phyloP scores from a whole-genome alignment of 2,888 invertebrate species.

The Drosophila paracracens region DNA sequence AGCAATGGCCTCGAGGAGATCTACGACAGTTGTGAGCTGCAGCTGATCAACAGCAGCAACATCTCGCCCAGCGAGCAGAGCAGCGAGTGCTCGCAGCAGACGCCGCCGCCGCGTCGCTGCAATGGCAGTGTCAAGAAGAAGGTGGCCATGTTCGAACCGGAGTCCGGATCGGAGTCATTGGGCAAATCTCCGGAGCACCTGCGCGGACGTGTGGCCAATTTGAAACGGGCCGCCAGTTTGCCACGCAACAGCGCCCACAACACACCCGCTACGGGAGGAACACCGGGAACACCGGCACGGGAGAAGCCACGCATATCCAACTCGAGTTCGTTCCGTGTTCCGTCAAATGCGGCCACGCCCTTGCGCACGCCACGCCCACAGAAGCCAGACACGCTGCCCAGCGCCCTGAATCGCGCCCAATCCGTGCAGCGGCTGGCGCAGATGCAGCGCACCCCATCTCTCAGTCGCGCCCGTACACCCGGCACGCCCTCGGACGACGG shows the following conservation, averaged over 20 bases:
- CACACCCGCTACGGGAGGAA: conserved; percentile 68
- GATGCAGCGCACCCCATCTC: conserved; percentile 85
- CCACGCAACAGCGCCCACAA: conserved; percentile 81
- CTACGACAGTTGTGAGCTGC: conserved; percentile 79
- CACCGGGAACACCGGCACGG: conserved; percentile 85
- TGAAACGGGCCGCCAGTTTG: conserved; percentile 85
- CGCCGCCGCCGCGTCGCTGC: conserved; percentile 60
- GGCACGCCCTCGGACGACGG: conserved; percentile 89
- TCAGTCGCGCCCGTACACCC: conserved; percentile 87
- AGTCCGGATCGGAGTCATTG: conserved; percentile 23
- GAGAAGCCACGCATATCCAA: conserved; percentile 51
- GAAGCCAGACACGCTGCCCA: conserved; percentile 86
- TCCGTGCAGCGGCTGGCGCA: conserved; percentile 81
- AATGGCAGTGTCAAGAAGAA: conserved; percentile 86
- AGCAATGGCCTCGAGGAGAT: conserved; percentile 84
- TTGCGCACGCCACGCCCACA: conserved; percentile 82
- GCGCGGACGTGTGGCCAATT: conserved; percentile 85
- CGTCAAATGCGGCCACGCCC: conserved; percentile 61
- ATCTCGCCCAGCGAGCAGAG: conserved; percentile 88
- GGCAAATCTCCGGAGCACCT: conserved; percentile 68
- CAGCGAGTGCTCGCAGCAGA: conserved; percentile 89
- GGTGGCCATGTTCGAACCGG: conserved; percentile 86
- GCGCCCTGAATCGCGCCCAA: conserved; percentile 84
- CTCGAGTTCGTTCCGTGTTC: conserved; percentile 86
- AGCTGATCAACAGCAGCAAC: conserved; percentile 32